Base-by-base conservation (phyloP, 2,113 vertebrate genomes). In the Nipponia nippon region DNA sequence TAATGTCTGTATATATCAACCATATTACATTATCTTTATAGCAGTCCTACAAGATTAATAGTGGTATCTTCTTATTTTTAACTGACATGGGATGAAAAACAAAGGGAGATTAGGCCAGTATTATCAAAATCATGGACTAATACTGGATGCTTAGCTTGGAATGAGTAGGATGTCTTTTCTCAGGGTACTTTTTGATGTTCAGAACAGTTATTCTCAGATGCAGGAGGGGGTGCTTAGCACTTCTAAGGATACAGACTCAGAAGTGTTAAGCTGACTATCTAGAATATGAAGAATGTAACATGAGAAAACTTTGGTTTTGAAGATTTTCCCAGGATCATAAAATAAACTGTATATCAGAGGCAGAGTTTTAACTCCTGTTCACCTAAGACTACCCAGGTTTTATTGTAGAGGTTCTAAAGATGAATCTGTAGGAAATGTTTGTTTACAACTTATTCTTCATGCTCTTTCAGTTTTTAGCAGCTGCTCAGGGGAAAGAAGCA, bases 241-340 rank as follows among this genome's bases (percentile, higher is more conserved):
- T 94, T 96, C 81, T 87, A 23, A 95, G 69, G 63, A 32, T 80
- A 21, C 29, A 69, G 49, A 44, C 61, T 93, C 78, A n/a, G 30
- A 89, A 87, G 93, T 72, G 89, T 91, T 95, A 93, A 93, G 70
- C 91, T 72, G 65, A 55, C 61, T 96, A 79, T 96, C 77, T 95
- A 93, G 70, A 93, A 89, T 94, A 65, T 89, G 81, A 96, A 80
- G 93, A 95, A 91, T 71, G 91, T 59, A 55, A 71, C 77, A 87
- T 94, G 65, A 95, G 89, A 95, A 84, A 61, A 79, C 58, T 76
- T 93, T 13, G 49, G 30, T 56, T 95, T 63, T 82, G 65, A 94
- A 94, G 47, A 72, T 91, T 91, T 95, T 96, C 95, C 93, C 91
- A 96, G 82, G 93, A 85, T 79, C 56, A 34, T 97, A 89, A 96